Percentiles rank a stretch among this genome's conserved stretches.
Evolutionary conservation across 1,140 invertebrate genomes (phyloP).

Genomic region (Amyelois transitella): DNA sequence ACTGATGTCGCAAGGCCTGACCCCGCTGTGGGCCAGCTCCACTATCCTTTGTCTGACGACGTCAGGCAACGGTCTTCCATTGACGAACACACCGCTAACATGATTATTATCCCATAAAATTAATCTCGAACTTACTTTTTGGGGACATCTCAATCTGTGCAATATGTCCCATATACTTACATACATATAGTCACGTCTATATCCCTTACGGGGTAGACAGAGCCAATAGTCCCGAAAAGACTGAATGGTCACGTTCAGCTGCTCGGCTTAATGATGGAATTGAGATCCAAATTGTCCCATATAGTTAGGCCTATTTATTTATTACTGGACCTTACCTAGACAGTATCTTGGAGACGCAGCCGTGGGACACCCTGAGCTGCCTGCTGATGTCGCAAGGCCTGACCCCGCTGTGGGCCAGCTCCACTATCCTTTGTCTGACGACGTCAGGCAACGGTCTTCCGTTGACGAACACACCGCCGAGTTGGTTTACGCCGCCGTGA

Average conservation of each 20-base stretch:
- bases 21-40: conserved; percentile 95
- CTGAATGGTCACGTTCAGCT: no score
- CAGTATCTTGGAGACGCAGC: conserved; percentile 88
- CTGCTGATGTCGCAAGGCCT: conserved; percentile 95
- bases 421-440: conserved; percentile 95
- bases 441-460: conserved; percentile 95
- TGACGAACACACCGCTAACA: conserved; percentile 98
- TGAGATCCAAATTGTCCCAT: no score
- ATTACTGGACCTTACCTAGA: no score
- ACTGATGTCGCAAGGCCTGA: conserved; percentile 95
- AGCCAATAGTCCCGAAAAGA: no score
- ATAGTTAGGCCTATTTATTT: no score
- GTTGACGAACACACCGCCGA: conserved; percentile 97
- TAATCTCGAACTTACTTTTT: neutral
- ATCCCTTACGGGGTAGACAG: no score
- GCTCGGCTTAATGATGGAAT: no score
- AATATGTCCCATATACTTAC: no score
- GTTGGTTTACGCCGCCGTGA: conserved; percentile 96
- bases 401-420: conserved; percentile 95
- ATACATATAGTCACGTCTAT: no score
- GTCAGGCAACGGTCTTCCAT: conserved; percentile 94
- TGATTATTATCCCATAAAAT: conserved; percentile 33
- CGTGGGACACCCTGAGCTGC: conserved; percentile 92
- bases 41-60: conserved; percentile 96
- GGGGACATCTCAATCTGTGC: no score